A percentile compares a stretch with the other conserved stretches of the same genome.
These are phyloP conservation scores for Melospiza georgiana DNA, from an alignment of 2,113 vertebrate genomes.

Conservation along the genomic window DNA sequence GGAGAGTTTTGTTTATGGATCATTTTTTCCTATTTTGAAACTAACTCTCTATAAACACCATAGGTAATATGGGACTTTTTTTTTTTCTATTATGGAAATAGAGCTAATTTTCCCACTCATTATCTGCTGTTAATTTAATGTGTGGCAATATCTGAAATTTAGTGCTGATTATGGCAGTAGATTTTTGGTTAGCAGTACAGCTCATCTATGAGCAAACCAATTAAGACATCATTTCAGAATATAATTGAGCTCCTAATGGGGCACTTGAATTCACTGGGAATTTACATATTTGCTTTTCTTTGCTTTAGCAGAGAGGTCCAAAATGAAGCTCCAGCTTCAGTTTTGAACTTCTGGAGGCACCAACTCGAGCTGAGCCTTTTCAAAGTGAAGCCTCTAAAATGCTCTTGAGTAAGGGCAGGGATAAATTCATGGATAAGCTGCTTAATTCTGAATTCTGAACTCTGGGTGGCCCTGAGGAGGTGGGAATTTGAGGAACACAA, in stretches of 20 bases:
- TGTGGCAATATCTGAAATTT: constrained; percentile 38
- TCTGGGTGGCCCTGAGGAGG: not conserved
- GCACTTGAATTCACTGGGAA: constrained; percentile 6
- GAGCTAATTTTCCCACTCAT: constrained; percentile 42
- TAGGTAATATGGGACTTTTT: not conserved
- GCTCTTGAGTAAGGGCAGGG: not conserved
- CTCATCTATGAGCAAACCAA: constrained; percentile 51
- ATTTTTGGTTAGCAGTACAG: constrained; percentile 42
- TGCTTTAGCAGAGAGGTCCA: constrained; percentile 11
- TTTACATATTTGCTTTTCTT: constrained; percentile 26
- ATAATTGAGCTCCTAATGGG: constrained; percentile 58
- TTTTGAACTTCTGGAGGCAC: not conserved
- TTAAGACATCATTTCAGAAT: constrained; percentile 57
- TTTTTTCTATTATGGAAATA: not conserved
- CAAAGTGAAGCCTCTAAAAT: not conserved
- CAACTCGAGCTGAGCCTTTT: not conserved
- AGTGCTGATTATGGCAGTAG: constrained; percentile 28
- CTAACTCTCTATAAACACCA: not conserved
- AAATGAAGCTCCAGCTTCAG: not conserved
- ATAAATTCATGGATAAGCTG: not conserved
- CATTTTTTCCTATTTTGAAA: not conserved
- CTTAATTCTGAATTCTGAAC: not conserved
- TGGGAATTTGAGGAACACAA: not conserved
- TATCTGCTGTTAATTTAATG: constrained; percentile 57
- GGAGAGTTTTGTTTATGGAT: not conserved